A percentile compares a stretch with the other conserved stretches of the same genome.
Evolutionary conservation across 2,113 vertebrate species (phyloP).

Genomic region (Petaurus breviceps): DNA sequence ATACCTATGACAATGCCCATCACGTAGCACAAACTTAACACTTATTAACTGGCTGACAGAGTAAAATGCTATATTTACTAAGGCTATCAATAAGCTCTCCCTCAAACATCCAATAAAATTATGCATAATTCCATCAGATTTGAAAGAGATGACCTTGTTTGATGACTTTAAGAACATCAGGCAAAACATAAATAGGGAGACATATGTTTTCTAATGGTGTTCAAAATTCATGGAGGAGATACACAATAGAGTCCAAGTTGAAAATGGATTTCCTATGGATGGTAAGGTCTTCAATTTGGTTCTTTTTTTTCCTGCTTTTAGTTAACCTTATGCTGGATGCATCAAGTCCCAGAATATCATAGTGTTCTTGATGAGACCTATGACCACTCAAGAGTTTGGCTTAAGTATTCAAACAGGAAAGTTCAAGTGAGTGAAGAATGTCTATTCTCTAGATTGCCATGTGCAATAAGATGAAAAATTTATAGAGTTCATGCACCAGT

Average conservation of each 20-base stretch:
- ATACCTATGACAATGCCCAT: not conserved
- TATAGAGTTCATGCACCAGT: too few relatives aligned
- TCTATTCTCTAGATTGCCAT: too few relatives aligned
- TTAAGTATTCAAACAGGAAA: not conserved
- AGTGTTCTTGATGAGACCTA: not conserved
- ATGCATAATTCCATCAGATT: not conserved
- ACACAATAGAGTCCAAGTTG: not conserved
- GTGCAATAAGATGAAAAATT: too few relatives aligned
- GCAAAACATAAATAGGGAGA: not conserved
- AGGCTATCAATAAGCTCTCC: not conserved
- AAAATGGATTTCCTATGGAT: not conserved
- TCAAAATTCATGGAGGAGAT: not conserved
- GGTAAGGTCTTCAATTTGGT: not conserved
- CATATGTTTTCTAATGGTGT: not conserved
- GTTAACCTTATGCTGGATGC: not conserved
- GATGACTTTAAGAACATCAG: not conserved
- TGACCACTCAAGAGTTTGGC: not conserved
- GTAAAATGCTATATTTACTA: not conserved
- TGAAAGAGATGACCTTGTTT: too few relatives aligned
- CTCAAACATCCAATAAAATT: not conserved
- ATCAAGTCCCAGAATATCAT: not conserved
- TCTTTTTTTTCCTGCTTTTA: not conserved
- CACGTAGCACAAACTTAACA: not conserved
- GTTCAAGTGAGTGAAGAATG: too few relatives aligned
- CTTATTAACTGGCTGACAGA: not conserved